These are phyloP conservation scores for Agrypnia vestita DNA, from an alignment of 1,140 invertebrate genomes.

Conservation along the genomic window DNA sequence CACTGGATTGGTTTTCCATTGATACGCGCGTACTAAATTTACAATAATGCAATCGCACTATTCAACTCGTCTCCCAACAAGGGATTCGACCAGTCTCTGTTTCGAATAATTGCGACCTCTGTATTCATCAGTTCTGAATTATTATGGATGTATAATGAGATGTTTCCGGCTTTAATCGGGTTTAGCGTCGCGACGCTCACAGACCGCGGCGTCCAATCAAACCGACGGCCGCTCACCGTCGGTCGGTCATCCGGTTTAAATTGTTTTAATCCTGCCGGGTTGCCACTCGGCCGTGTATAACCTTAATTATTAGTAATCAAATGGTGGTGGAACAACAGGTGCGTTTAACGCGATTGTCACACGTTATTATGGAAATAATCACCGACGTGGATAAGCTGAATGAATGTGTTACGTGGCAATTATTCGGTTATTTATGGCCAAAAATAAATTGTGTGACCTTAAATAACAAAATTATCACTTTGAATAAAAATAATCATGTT, in stretches of 20 bases:
- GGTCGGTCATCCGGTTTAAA: slow-evolving; percentile 26
- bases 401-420: no score
- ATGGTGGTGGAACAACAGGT: background rate
- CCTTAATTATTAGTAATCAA: background rate
- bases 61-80: background rate
- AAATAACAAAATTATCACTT: no score
- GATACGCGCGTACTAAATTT: background rate
- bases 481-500: no score
- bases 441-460: no score
- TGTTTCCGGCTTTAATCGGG: background rate
- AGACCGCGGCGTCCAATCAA: slow-evolving; percentile 9
- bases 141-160: background rate
- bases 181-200: background rate
- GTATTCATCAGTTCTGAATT: background rate
- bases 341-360: background rate
- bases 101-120: background rate
- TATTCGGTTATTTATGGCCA: no score
- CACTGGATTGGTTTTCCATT: background rate
- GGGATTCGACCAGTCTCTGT: background rate
- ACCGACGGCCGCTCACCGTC: background rate
- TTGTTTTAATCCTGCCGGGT: slow-evolving; percentile 17
- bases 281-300: background rate
- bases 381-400: no score
- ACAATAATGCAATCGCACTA: background rate
- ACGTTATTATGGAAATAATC: background rate